A percentile compares a stretch with the other conserved stretches of the same genome.
These are phyloP conservation scores for Catostylus mosaicus DNA, from an alignment of 30 jellyfish, hydroid and myxozoan species.

Conservation along the genomic window DNA sequence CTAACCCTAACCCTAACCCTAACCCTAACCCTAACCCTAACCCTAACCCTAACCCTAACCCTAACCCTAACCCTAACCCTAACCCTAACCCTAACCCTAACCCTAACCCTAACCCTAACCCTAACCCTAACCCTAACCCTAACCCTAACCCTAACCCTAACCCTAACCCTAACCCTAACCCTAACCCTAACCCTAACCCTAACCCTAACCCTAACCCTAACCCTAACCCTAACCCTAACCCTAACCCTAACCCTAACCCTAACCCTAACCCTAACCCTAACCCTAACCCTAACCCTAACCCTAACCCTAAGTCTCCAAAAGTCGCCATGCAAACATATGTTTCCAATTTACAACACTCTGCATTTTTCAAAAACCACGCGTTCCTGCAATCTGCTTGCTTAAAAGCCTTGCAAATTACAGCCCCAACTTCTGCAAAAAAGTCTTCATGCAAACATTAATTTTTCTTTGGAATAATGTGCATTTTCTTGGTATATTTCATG, in stretches of 20 bases:
- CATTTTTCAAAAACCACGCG: no score
- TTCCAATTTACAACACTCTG: no score
- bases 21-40: slow-evolving; percentile 18
- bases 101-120: slow-evolving; percentile 23
- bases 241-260: slow-evolving; percentile 33
- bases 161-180: slow-evolving; percentile 23
- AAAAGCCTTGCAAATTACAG: no score
- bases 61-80: slow-evolving; percentile 21
- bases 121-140: slow-evolving; percentile 21
- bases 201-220: slow-evolving; percentile 18
- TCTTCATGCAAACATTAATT: no score
- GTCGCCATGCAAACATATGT: no score
- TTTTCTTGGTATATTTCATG: no score
- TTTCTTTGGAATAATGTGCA: no score
- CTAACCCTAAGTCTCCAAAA: slow-evolving; percentile 36
- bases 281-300: slow-evolving; percentile 50
- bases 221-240: slow-evolving; percentile 23
- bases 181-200: slow-evolving; percentile 21
- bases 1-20: slow-evolving; percentile 21
- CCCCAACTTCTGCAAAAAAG: no score
- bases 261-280: slow-evolving; percentile 47
- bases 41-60: slow-evolving; percentile 23
- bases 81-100: slow-evolving; percentile 18
- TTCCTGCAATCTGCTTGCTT: no score
- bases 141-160: slow-evolving; percentile 18